Base-by-base conservation (phyloP, 2,888 invertebrate genomes). In the Mythimna pallens region DNA sequence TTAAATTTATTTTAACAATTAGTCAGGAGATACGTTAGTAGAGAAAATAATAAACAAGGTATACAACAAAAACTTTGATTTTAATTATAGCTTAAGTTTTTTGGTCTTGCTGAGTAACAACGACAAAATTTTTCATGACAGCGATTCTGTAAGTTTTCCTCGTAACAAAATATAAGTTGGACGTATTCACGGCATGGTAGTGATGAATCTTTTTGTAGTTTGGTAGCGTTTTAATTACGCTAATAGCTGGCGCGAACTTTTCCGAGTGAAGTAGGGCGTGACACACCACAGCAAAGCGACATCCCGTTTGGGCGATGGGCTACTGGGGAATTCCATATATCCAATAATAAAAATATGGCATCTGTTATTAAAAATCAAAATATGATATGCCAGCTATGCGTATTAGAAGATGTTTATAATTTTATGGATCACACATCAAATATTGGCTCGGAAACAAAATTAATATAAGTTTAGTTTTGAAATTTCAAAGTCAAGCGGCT, bases 141-240 rank as follows among this genome's bases (percentile, higher is more conserved):
- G 74, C 63, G 50, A 74, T 68, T 63, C 30, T 76, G 55, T 70
- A 59, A 67, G 70, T 80, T 80, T 79, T 80, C 76, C 72, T 75
- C 68, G 71, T 73, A 82, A 85, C 89, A 87, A 85, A 89, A 87
- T 85, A 86, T 85, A 86, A 89, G 86, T 90, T 88, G 82, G 81
- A 86, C 77, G 87, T 87, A 76, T 85, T 83, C 82, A 88, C 78
- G 74, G 76, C 81, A 83, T 84, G 79, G 87, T 88, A 89, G 89
- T 89, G 87, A 92, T 88, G 89, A 91, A 92, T 94, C 91, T 91
- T 93, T 92, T 92, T 92, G 89, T 91, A 93, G 91, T 92, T 93
- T 91, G 87, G 91, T 90, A 89, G 93, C 90, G 94, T 94, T 95
- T 95, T 95, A 95, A 96, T 96, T 95, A 94, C 92, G 94, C 94